Conservation (phyloP, 2,797 vertebrate genomes). For the Ctenochaetus hawaiiensis region DNA sequence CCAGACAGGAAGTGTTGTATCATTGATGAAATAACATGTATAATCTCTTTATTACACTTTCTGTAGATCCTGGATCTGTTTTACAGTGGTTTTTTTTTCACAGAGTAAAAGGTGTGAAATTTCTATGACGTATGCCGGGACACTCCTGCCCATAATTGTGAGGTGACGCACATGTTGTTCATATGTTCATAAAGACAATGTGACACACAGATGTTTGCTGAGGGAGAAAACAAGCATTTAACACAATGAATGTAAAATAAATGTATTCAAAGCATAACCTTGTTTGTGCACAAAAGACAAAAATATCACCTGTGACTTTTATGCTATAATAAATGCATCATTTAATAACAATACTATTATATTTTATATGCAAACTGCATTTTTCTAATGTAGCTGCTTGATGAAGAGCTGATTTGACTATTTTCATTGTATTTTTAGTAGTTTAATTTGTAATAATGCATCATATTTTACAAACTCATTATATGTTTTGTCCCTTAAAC, state of each 20-base stretch:
- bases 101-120: not conserved
- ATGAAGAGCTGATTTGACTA: not conserved
- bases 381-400: not conserved
- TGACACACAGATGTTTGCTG: too few species aligned
- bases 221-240: too few species aligned
- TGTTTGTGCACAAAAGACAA: too few species aligned
- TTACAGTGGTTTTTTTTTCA: too few species aligned
- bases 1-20: not conserved
- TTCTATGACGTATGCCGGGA: accelerated
- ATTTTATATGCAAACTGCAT: not conserved
- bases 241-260: too few species aligned
- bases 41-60: not conserved
- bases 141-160: not conserved
- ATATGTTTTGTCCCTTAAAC: not conserved
- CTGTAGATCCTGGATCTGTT: constrained; percentile 11
- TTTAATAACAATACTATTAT: too few species aligned
- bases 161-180: not conserved
- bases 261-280: too few species aligned
- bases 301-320: too few species aligned
- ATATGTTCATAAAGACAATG: too few species aligned
- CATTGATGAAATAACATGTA: not conserved
- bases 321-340: too few species aligned
- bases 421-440: not conserved
- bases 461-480: not conserved
- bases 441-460: not conserved